Base-by-base conservation (phyloP, 2,113 vertebrate genomes). In the Phrynosoma platyrhinos region DNA sequence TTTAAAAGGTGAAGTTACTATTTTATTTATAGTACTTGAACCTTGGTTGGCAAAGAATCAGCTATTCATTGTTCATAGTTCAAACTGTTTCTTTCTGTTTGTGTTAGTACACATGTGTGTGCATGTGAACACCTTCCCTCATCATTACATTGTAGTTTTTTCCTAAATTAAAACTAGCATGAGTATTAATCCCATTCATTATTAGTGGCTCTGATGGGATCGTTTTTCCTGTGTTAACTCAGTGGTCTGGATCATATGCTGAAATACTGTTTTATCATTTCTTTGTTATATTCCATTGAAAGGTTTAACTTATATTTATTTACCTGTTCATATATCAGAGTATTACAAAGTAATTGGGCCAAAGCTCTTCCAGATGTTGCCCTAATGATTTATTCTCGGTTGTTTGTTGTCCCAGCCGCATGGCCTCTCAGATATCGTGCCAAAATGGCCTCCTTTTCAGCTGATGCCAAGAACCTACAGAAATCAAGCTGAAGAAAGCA, bases 301-400 rank as follows among this genome's bases (percentile, higher is more conserved):
- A 18, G 86, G 75, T 66, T 47, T 84, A 74, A 42, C 25, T 88
- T 68, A 5, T 69, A 87, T 85, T 66, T 80, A 75, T n/a, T 69
- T 75, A 64, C 82, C 80, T 85, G 42, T 0, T 30, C 30, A 90
- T 75, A 85, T 36, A 58, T 13, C 1, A 84, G 85, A 64, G 42
- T 82, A 52, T n/a, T 78, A 25, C 52, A 84, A n/a, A 64, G 55
- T 90, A 68, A 74, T 80, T 74, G 3, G 87, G 82, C 55, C 30
- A 87, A 30, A 86, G 79, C 36, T 88, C 85, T 91, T 90, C 87
- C 91, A 93, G 84, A 83, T 83, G 72, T 53, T 53, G 64, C 88
- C 32, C 83, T 89, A 79, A 85, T 79, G 25, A 58, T 58, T 91
- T 81, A 69, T 75, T 62, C 84, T 75, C 25, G 89, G 0, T 53